Conservation (phyloP, 1,140 invertebrate genomes). For the Eubasilissa regina region DNA sequence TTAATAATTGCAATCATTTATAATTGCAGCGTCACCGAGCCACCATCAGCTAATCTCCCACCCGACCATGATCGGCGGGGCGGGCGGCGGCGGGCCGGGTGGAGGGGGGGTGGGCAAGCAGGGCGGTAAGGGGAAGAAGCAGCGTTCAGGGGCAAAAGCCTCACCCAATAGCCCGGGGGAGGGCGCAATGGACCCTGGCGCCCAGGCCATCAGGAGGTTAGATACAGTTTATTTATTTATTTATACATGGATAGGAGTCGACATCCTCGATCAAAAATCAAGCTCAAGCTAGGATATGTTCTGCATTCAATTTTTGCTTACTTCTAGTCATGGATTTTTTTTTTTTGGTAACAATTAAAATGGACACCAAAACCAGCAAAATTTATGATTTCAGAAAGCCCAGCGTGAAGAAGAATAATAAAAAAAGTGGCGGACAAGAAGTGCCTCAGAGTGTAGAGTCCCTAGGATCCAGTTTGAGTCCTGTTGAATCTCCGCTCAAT, state of each 20-base stretch:
- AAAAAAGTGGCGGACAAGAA: conserved; percentile 73
- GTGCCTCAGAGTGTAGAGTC: conserved; percentile 79
- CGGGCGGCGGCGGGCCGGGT: conserved; percentile 67
- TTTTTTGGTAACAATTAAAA: no score
- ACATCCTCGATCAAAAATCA: no score
- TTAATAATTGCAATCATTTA: neutral
- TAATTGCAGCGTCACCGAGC: conserved; percentile 78
- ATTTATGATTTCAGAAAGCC: conserved; percentile 74
- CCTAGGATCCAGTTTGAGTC: conserved; percentile 74
- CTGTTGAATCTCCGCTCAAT: conserved; percentile 77
- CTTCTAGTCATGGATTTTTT: no score
- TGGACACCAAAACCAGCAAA: no score
- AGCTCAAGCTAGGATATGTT: no score
- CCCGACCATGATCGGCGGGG: conserved; percentile 81
- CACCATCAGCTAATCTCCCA: conserved; percentile 85
- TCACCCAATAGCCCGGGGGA: conserved; percentile 70
- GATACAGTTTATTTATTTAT: conserved; percentile 6
- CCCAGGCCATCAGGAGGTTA: conserved; percentile 66
- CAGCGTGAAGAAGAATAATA: conserved; percentile 83
- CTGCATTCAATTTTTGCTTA: no score
- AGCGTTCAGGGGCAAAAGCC: conserved; percentile 73
- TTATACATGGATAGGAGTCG: neutral
- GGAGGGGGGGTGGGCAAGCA: conserved; percentile 81
- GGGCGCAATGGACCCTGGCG: conserved; percentile 59
- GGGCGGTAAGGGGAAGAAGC: conserved; percentile 82